Evolutionary conservation across 2,113 vertebrate species (phyloP), one percentile per base, ranked within the genome.

Genomic region (Vulpes ferrilata): DNA sequence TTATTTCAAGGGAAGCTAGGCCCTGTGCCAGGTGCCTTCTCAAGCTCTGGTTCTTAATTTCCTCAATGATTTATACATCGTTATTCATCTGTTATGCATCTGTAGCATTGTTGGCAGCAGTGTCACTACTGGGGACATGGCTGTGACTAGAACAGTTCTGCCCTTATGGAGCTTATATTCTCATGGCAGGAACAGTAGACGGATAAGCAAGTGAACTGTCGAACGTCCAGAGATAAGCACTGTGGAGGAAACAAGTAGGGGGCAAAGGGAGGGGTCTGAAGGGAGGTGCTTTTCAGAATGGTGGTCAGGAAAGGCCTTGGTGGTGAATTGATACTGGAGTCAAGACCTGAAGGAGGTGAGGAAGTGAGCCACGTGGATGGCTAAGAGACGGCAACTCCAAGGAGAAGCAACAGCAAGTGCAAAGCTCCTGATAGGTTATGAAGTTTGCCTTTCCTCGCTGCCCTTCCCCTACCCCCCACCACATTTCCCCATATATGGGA

Each of bases 391-490:
- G 67, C 35, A 16, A 2, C 35, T 82, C 25, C 17, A 51, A 62
- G 83, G 79, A 92, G 78, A 53, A 65, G 20, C 15, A 32, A 30
- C 3, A 27, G 78, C 30, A 43, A 13, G 25, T 65, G 65, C 51
- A 91, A 43, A 87, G 79, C 9, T 23, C 17, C 62, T 64, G 3
- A 32, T 3, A 43, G 88, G 32, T 30, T 15, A 16, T 22, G 51
- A 59, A 27, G 43, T 3, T 79, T 73, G 67, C 57, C 20, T 17
- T 5, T 74, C 30, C 32, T 12, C 3, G 1, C 32, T 19, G 16
- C 32, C 19, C n/a, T 35, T 1, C 22, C 17, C 48, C 17, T 0
- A 22, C 11, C 11, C 12, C 43, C 3, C 1, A 43, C 6, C 8
- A 32, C 76, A 4, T 74, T 83, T 62, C 71, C 25, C 59, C 15